These are phyloP conservation scores for Trissoscelio sp. DNA, from an alignment of 2,888 invertebrate species.

Conservation along the genomic window DNA sequence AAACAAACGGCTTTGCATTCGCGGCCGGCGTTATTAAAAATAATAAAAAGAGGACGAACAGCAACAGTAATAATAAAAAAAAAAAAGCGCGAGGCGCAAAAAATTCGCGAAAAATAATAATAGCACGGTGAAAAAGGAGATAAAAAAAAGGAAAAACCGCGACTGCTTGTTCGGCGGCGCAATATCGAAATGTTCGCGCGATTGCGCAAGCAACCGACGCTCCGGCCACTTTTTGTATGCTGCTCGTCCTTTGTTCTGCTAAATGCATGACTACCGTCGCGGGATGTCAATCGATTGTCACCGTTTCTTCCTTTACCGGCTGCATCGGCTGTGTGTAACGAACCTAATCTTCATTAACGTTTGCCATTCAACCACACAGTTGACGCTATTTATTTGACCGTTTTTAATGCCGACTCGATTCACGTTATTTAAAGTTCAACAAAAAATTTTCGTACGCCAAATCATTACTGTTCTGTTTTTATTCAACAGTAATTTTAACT, in stretches of 20 bases:
- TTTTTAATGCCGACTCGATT: conserved; percentile 28
- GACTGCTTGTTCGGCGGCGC: conserved; percentile 43
- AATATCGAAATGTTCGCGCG: conserved; percentile 62
- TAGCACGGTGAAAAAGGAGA: neutral
- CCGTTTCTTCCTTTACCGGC: conserved; percentile 48
- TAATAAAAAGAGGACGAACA: conserved; percentile 10
- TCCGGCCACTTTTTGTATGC: conserved; percentile 51
- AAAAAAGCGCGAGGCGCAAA: conserved; percentile 9
- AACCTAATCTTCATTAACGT: conserved; percentile 63
- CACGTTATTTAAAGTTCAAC: neutral
- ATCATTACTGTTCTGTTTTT: too few relatives aligned
- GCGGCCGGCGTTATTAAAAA: conserved; percentile 20
- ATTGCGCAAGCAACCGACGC: conserved; percentile 57
- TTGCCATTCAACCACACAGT: conserved; percentile 36
- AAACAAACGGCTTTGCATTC: conserved; percentile 6
- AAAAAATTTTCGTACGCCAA: neutral
- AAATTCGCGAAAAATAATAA: conserved; percentile 43
- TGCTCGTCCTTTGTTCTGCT: conserved; percentile 64
- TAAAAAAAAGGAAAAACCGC: neutral
- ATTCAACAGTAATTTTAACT: too few relatives aligned
- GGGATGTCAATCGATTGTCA: conserved; percentile 68
- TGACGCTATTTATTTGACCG: conserved; percentile 34
- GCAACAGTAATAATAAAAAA: conserved; percentile 9
- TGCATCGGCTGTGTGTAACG: conserved; percentile 43
- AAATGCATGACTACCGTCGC: conserved; percentile 65